Evolutionary conservation across 2,797 vertebrate species (phyloP).

Genomic region (Mus spretus): DNA sequence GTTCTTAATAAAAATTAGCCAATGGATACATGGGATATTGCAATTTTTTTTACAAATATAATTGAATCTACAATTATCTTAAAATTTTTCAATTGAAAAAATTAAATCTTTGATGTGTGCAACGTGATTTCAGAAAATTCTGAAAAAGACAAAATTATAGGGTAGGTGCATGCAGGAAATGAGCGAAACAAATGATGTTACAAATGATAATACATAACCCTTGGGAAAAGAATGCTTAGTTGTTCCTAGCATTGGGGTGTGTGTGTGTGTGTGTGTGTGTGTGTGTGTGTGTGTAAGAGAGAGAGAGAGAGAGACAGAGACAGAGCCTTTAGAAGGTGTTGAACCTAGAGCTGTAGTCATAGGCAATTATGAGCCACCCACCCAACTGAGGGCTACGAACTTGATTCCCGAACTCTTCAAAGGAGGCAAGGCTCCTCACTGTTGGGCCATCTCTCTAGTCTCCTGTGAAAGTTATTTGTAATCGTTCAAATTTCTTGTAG

Average conservation of each 20-base stretch:
- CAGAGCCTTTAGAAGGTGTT: background rate
- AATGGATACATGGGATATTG: background rate
- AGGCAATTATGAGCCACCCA: background rate
- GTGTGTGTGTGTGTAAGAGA: background rate
- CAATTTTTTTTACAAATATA: background rate
- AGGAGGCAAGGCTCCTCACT: background rate
- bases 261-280: background rate
- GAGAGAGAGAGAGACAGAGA: no score
- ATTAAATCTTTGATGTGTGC: background rate
- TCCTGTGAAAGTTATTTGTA: background rate
- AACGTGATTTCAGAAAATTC: constrained; percentile 18
- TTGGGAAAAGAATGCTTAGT: background rate
- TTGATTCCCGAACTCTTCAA: background rate
- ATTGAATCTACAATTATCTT: constrained; percentile 34
- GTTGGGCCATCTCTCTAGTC: background rate
- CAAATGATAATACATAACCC: background rate
- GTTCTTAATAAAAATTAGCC: background rate
- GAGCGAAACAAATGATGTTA: background rate
- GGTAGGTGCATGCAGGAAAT: background rate
- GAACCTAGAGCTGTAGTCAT: background rate
- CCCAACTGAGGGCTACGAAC: background rate
- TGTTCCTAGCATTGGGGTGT: background rate
- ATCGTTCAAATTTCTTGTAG: constrained; percentile 5
- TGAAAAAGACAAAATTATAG: background rate
- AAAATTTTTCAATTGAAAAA: constrained; percentile 39